Conservation (phyloP, 2,113 vertebrate genomes). For the Meles meles region DNA sequence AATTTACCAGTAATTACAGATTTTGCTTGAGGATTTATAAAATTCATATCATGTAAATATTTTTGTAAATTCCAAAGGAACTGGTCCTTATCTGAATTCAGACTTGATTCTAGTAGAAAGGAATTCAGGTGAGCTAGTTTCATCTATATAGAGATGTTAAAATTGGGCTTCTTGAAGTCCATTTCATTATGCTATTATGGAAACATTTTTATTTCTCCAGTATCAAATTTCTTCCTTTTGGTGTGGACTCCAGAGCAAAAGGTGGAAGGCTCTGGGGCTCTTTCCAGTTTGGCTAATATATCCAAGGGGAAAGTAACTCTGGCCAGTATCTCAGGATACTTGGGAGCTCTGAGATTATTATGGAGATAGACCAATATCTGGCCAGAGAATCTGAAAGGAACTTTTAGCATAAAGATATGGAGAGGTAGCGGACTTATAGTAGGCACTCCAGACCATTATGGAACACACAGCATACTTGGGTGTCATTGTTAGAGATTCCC, state of each 20-base stretch:
- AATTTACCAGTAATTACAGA: not conserved
- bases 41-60: not conserved
- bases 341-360: not conserved
- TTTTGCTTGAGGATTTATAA: not conserved
- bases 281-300: not conserved
- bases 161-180: not conserved
- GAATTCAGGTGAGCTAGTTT: not conserved
- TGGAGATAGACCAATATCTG: not conserved
- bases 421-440: not conserved
- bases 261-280: not conserved
- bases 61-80: not conserved
- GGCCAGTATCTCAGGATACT: not conserved
- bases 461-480: not conserved
- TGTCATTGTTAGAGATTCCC: not conserved
- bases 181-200: not conserved
- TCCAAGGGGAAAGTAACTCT: not conserved
- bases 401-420: not conserved
- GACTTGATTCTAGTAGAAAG: not conserved
- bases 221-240: not conserved
- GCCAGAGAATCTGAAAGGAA: not conserved
- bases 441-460: too few relatives aligned
- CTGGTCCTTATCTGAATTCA: not conserved
- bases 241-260: not conserved
- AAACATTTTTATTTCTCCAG: not conserved
- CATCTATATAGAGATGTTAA: not conserved